phyloP scores from a whole-genome alignment of 1,140 invertebrate species.

The Euglossa dilemma region DNA sequence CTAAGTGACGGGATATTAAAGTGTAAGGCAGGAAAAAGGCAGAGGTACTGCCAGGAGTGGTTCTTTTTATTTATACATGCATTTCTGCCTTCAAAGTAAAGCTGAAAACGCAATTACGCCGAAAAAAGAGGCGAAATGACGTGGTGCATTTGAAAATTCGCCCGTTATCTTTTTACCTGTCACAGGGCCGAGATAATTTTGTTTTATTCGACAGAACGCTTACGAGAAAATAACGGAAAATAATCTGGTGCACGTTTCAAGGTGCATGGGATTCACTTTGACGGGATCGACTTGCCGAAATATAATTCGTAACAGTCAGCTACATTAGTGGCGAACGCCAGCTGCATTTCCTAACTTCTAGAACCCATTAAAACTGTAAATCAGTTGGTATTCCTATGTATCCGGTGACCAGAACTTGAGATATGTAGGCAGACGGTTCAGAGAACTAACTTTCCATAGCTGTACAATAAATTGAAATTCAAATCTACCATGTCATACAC shows the following conservation, averaged over 20 bases:
- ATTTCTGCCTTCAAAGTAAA: no score
- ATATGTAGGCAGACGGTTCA: conserved; percentile 5
- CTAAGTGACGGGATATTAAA: not conserved
- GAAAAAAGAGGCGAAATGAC: no score
- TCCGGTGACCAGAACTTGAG: conserved; percentile 38
- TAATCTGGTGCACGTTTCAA: conserved; percentile 6
- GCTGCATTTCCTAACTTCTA: conserved; percentile 27
- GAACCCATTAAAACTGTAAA: conserved; percentile 54
- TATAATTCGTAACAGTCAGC: conserved; percentile 28
- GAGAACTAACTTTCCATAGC: conserved; percentile 14
- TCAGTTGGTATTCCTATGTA: conserved; percentile 38
- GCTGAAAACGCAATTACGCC: no score
- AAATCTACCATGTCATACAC: not conserved
- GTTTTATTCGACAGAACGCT: not conserved
- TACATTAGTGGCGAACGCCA: not conserved
- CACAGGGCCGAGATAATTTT: not conserved
- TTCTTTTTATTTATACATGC: no score
- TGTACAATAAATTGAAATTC: conserved; percentile 41
- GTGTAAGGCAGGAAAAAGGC: not conserved
- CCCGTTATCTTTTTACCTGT: no score
- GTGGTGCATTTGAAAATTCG: no score
- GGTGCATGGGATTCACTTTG: not conserved
- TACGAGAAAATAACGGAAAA: not conserved
- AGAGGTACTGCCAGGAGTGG: not conserved
- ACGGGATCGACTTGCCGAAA: conserved; percentile 13